These are phyloP conservation scores for Netelia fuscicornis DNA, from an alignment of 2,888 invertebrate species.

Conservation along the genomic window DNA sequence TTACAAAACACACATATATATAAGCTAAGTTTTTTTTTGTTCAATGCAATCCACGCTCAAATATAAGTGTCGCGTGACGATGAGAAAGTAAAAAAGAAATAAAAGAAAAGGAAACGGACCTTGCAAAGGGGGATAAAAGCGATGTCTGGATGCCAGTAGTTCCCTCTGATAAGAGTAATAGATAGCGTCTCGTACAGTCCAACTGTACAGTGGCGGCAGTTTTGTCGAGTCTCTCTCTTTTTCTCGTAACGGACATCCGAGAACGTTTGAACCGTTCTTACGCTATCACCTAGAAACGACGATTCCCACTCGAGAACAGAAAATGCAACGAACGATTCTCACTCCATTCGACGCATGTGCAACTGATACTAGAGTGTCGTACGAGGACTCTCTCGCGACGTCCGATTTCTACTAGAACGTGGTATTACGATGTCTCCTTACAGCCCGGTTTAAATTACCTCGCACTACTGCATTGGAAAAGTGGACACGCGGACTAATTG, in stretches of 20 bases:
- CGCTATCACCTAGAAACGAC: constrained; percentile 21
- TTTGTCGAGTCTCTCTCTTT: neutral
- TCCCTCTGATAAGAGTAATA: constrained; percentile 8
- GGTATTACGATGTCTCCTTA: constrained; percentile 17
- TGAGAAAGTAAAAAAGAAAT: constrained; percentile 9
- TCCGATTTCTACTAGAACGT: constrained; percentile 39
- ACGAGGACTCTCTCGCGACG: neutral
- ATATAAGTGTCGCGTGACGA: too few species aligned
- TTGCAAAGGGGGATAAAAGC: constrained; percentile 7
- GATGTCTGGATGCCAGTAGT: constrained; percentile 16
- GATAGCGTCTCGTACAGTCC: neutral
- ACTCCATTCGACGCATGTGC: neutral
- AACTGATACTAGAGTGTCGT: neutral
- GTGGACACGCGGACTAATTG: too few species aligned
- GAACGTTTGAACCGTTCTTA: constrained; percentile 46
- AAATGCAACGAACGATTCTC: constrained; percentile 34
- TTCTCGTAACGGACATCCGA: constrained; percentile 30
- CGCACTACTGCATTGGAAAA: too few species aligned
- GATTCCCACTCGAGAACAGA: neutral
- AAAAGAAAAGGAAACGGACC: neutral
- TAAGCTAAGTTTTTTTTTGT: too few species aligned
- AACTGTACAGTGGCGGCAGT: neutral
- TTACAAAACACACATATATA: too few species aligned
- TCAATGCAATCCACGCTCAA: too few species aligned
- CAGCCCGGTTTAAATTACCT: neutral